These are phyloP conservation scores for Tinea trinotella DNA, from an alignment of 2,888 invertebrate genomes.

Conservation along the genomic window DNA sequence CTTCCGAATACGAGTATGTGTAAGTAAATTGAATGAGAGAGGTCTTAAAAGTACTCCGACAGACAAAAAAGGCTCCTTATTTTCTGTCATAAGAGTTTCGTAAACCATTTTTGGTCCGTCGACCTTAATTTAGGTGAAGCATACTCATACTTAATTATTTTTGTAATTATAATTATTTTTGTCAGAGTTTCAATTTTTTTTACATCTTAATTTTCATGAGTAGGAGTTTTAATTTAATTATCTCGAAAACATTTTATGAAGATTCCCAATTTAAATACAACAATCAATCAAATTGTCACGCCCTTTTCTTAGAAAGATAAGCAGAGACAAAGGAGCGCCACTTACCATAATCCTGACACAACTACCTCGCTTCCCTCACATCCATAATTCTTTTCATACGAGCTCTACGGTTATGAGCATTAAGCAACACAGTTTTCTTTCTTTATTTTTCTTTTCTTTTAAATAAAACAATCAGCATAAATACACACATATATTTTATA, in stretches of 20 bases:
- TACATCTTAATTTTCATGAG: too few species aligned
- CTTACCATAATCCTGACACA: too few species aligned
- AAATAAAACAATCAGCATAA: background rate
- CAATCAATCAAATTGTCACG: too few species aligned
- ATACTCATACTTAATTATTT: background rate
- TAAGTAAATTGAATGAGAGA: conserved; percentile 1
- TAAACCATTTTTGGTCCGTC: background rate
- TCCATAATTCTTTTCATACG: too few species aligned
- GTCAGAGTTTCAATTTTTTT: background rate
- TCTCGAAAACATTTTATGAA: too few species aligned
- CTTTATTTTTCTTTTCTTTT: background rate
- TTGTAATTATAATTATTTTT: background rate
- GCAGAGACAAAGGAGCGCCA: too few species aligned
- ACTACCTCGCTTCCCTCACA: too few species aligned
- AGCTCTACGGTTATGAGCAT: too few species aligned
- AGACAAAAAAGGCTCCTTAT: background rate
- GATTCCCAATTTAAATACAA: too few species aligned
- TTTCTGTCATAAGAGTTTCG: background rate
- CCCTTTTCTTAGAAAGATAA: too few species aligned
- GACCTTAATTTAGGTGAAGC: conserved; percentile 1
- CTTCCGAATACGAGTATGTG: background rate
- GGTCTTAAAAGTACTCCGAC: background rate
- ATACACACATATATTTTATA: background rate
- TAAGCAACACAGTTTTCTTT: too few species aligned
- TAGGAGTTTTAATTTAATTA: too few species aligned